These are phyloP conservation scores for Pao palembangensis DNA, from an alignment of 2,113 vertebrate genomes.

Conservation along the genomic window DNA sequence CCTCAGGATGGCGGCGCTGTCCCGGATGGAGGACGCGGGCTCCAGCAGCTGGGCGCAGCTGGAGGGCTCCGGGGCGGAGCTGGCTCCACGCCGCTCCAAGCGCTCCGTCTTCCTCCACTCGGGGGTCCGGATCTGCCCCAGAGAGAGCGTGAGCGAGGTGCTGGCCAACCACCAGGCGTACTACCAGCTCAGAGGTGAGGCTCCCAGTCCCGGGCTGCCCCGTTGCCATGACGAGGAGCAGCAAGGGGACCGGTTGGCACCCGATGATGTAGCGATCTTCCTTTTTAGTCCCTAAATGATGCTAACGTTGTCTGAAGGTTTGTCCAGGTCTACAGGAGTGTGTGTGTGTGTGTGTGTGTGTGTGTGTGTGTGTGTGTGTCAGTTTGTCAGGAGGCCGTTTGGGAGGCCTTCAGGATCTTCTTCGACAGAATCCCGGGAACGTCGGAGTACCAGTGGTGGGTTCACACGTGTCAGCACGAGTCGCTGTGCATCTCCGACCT, in stretches of 20 bases:
- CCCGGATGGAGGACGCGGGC: slow-evolving; percentile 64
- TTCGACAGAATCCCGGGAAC: slow-evolving; percentile 87
- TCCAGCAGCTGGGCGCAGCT: slow-evolving; percentile 58
- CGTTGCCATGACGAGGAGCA: too few relatives aligned
- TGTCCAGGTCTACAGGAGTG: too few relatives aligned
- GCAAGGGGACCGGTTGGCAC: too few relatives aligned
- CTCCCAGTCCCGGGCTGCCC: too few relatives aligned
- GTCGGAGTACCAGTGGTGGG: slow-evolving; percentile 86
- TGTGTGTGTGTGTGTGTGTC: slow-evolving; percentile 9
- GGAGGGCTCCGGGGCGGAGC: slow-evolving; percentile 31
- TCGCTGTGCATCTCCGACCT: slow-evolving; percentile 86
- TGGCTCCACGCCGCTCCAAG: slow-evolving; percentile 75
- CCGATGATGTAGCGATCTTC: too few relatives aligned
- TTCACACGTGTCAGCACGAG: slow-evolving; percentile 84
- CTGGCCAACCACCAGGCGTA: slow-evolving; percentile 85
- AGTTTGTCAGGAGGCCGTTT: slow-evolving; percentile 96
- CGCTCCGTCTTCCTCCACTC: slow-evolving; percentile 81
- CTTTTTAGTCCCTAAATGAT: too few relatives aligned
- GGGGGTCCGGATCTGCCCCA: slow-evolving; percentile 85
- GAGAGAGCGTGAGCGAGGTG: slow-evolving; percentile 83
- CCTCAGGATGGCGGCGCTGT: slow-evolving; percentile 32
- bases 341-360: slow-evolving; percentile 6
- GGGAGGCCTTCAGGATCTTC: slow-evolving; percentile 94
- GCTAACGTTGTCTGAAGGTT: too few relatives aligned
- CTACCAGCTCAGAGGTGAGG: slow-evolving; percentile 91